phyloP scores from a whole-genome alignment of 2,797 vertebrate genomes.

The Catostomus latipinnis region DNA sequence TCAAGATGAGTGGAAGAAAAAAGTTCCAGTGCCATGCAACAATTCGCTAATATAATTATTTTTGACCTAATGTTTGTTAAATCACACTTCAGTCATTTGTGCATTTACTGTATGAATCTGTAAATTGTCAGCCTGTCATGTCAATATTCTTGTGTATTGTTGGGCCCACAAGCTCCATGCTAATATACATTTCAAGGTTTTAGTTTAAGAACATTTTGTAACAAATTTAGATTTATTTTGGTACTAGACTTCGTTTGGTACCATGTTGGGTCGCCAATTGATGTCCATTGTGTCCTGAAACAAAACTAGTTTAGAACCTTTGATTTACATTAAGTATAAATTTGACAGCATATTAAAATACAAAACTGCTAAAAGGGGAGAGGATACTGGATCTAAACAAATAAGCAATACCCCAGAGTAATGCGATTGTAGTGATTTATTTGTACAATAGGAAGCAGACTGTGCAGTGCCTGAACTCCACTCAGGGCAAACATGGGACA shows the following conservation, averaged over 20 bases:
- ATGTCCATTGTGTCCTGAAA: not conserved
- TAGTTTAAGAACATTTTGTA: too few relatives aligned
- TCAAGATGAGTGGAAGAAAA: too few relatives aligned
- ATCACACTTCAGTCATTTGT: not conserved
- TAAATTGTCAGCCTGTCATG: not conserved
- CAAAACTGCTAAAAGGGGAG: constrained; percentile 24
- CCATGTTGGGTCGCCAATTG: not conserved
- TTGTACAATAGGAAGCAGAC: constrained; percentile 78
- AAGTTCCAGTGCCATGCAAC: too few relatives aligned
- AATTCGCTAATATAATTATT: too few relatives aligned
- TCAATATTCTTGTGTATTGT: not conserved
- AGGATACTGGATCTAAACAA: not conserved
- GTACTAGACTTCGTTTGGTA: too few relatives aligned
- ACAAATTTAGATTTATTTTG: too few relatives aligned
- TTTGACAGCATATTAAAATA: not conserved
- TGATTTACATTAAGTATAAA: not conserved
- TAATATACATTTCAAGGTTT: too few relatives aligned
- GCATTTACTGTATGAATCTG: not conserved
- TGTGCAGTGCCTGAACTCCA: constrained; percentile 73
- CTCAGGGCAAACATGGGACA: constrained; percentile 68
- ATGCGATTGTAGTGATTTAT: constrained; percentile 82
- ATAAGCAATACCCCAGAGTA: constrained; percentile 35
- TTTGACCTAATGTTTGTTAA: not conserved
- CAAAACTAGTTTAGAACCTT: not conserved
- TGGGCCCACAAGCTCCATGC: too few relatives aligned